phyloP scores from a whole-genome alignment of 2,888 invertebrate species.

The Pteria penguin region DNA sequence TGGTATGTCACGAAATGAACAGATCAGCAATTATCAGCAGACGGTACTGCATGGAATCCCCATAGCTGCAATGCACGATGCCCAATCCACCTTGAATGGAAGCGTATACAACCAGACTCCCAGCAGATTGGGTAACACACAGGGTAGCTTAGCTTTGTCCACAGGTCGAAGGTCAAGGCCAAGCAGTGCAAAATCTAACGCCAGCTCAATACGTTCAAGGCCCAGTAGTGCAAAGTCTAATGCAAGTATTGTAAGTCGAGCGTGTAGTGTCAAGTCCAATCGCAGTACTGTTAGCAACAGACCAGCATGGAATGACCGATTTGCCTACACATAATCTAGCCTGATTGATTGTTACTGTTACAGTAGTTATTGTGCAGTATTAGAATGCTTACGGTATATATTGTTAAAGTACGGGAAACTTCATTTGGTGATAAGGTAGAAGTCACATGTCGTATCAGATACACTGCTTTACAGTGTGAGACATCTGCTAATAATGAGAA shows the following conservation, averaged over 20 bases:
- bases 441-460: too few species aligned
- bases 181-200: constrained; percentile 59
- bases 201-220: constrained; percentile 50
- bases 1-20: constrained; percentile 67
- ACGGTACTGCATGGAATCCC: constrained; percentile 68
- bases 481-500: too few species aligned
- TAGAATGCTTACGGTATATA: too few species aligned
- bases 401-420: too few species aligned
- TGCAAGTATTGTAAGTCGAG: constrained; percentile 27
- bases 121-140: constrained; percentile 1
- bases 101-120: background rate
- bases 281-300: constrained; percentile 38
- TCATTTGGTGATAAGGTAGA: too few species aligned
- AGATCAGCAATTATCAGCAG: constrained; percentile 63
- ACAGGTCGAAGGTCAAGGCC: constrained; percentile 52
- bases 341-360: too few species aligned
- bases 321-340: constrained; percentile 48
- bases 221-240: constrained; percentile 64
- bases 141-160: background rate
- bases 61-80: constrained; percentile 50
- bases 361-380: too few species aligned
- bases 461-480: too few species aligned
- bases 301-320: constrained; percentile 60
- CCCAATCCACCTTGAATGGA: background rate
- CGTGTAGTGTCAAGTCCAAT: constrained; percentile 36